A percentile compares a stretch with the other conserved stretches of the same genome.
These are phyloP conservation scores for Volucella zonaria DNA, from an alignment of 2,888 invertebrate species.

Conservation along the genomic window DNA sequence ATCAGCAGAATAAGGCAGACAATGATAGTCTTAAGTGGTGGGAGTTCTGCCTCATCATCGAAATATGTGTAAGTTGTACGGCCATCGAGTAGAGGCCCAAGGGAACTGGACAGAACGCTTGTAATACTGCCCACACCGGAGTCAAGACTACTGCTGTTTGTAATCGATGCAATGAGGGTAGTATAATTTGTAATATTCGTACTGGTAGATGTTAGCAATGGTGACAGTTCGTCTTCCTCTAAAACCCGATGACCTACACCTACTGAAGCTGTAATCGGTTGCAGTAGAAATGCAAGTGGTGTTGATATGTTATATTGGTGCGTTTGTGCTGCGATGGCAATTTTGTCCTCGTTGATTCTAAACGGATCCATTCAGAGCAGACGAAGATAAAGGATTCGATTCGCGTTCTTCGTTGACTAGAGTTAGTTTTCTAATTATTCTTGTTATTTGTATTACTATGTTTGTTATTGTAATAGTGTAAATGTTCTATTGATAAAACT, in stretches of 20 bases:
- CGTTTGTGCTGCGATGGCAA: constrained; percentile 68
- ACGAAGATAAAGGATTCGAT: constrained; percentile 5
- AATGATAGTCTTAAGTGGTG: constrained; percentile 85
- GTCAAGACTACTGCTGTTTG: constrained; percentile 75
- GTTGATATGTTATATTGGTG: constrained; percentile 73
- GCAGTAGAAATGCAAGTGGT: constrained; percentile 56
- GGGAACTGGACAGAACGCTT: constrained; percentile 54
- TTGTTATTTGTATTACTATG: too few species aligned
- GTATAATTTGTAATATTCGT: constrained; percentile 50
- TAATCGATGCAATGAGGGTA: constrained; percentile 70
- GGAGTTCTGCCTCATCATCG: constrained; percentile 77
- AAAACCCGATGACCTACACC: constrained; percentile 54
- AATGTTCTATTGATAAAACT: too few species aligned
- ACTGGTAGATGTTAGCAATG: constrained; percentile 40
- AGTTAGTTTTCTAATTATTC: too few species aligned
- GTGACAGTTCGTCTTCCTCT: constrained; percentile 62
- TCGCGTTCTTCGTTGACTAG: constrained; percentile 31
- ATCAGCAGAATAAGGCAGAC: constrained; percentile 89
- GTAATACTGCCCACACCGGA: constrained; percentile 58
- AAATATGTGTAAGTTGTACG: constrained; percentile 75
- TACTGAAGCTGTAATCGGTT: constrained; percentile 55
- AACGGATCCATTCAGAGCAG: constrained; percentile 69
- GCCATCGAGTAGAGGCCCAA: constrained; percentile 61
- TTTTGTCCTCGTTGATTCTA: constrained; percentile 60
- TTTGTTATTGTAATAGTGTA: too few species aligned